Evolutionary conservation across 1,140 invertebrate genomes (phyloP), one percentile per base, ranked within the genome.

Genomic region (Chrysoperla carnea): DNA sequence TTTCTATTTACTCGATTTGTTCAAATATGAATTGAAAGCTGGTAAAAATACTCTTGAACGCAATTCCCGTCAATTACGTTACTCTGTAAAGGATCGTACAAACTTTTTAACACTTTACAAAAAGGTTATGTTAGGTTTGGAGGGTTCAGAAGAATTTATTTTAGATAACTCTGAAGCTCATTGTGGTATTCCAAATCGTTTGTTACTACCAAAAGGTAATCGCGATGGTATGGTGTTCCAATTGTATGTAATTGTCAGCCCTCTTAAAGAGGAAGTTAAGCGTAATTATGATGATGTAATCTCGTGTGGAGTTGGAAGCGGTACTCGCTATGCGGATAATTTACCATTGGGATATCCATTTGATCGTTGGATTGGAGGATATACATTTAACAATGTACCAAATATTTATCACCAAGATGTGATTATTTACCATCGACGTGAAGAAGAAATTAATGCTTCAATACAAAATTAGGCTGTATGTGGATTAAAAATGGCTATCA

Each of bases 271-370:
- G 6, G 52, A 60, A n/a, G 46, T 58, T 15, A 59, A 57, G 29
- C 50, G 50, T 1, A 61, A 43, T 36, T 55, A 52, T 46, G 60
- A 63, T 41, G 49, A 57, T n/a, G 29, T 53, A 6, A 41, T 52
- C 6, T 46, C 49, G 7, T 56, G 58, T 48, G 62, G 56, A 41
- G 58, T 62, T 46, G 62, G 57, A 11, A 60, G 59, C 36, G 56
- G 54, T 36, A n/a, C 43, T 17, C 42, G 58, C 6, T 48, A 61
- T 29, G 38, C 67, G 1, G 75, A 78, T 48, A 66, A 63, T 31
- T 68, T 66, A 50, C 67, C 77, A 36, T 64, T 78, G 51, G 76
- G 74, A 28, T 82, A 67, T 61, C 78, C 78, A 38, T 69, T 82
- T 49, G 77, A 84, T 51, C 67, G 74, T 47, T 57, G 58, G 4